A percentile compares a stretch with the other conserved stretches of the same genome.
phyloP scores from a whole-genome alignment of 2,797 vertebrate genomes.

The Mus minutoides region DNA sequence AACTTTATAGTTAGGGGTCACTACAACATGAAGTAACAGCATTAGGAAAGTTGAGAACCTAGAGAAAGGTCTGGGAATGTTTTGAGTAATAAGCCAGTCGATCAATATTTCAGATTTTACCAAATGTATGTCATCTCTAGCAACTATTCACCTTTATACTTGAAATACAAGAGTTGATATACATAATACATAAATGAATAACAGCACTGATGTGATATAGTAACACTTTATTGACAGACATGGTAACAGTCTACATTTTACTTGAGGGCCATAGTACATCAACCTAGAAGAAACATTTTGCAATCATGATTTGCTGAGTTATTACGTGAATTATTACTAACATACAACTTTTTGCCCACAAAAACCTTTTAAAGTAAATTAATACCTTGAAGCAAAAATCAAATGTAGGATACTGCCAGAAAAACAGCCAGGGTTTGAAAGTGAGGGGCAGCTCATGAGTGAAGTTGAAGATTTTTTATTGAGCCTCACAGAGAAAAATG shows the following conservation, averaged over 20 bases:
- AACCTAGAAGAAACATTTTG: neutral
- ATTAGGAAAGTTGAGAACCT: neutral
- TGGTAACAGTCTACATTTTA: neutral
- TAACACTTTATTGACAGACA: neutral
- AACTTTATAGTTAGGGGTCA: neutral
- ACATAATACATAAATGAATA: neutral
- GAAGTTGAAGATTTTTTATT: neutral
- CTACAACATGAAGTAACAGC: neutral
- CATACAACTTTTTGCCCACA: neutral
- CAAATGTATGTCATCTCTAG: neutral
- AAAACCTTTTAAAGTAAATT: slow-evolving; percentile 43
- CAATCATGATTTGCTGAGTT: neutral
- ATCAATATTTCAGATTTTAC: slow-evolving; percentile 43
- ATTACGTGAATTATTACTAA: slow-evolving; percentile 25
- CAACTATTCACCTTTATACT: neutral
- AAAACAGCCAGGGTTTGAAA: neutral
- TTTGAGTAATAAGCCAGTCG: neutral
- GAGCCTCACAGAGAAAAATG: neutral
- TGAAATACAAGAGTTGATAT: neutral
- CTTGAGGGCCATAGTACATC: neutral
- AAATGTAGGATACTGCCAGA: slow-evolving; percentile 29
- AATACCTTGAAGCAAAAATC: slow-evolving; percentile 42
- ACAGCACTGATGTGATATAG: neutral
- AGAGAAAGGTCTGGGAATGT: neutral
- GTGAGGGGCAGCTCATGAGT: neutral